Percentiles rank a stretch among this genome's conserved stretches.
Evolutionary conservation across 1,140 invertebrate species (phyloP).

Genomic region (Pseudomyrmex cubaensis): DNA sequence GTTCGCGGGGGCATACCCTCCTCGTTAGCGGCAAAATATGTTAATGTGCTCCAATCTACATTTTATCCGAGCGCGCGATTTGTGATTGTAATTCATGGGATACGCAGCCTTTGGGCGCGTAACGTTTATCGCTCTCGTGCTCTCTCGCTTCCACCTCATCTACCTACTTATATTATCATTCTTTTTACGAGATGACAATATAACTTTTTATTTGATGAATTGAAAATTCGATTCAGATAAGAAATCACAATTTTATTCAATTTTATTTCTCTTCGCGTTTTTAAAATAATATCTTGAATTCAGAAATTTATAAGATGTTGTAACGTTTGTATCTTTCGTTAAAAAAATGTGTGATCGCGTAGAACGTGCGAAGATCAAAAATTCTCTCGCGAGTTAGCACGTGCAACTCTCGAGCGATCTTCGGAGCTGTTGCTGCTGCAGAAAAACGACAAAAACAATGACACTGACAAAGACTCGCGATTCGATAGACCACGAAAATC

Average conservation of each 20-base stretch:
- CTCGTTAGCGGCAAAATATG: slow-evolving; percentile 61
- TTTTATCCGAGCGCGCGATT: slow-evolving; percentile 69
- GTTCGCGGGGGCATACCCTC: slow-evolving; percentile 12
- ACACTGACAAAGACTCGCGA: slow-evolving; percentile 22
- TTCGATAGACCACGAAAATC: slow-evolving; percentile 43
- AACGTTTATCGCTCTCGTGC: slow-evolving; percentile 40
- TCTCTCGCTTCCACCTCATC: neutral
- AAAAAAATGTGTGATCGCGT: too few relatives aligned
- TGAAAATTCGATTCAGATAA: neutral
- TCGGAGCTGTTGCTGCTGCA: neutral
- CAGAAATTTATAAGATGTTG: neutral
- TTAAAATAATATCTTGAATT: neutral
- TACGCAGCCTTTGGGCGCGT: slow-evolving; percentile 36
- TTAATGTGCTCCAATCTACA: slow-evolving; percentile 73
- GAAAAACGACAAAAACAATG: slow-evolving; percentile 26
- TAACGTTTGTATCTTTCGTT: neutral
- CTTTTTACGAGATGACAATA: neutral
- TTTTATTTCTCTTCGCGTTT: neutral
- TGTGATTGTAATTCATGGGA: slow-evolving; percentile 71
- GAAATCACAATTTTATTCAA: too few relatives aligned
- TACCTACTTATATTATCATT: neutral
- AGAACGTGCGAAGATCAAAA: too few relatives aligned
- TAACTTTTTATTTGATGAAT: neutral
- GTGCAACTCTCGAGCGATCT: neutral
- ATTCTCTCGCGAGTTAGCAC: neutral